Evolutionary conservation across 2,888 invertebrate genomes (phyloP).

Genomic region (Spisula subtruncata): DNA sequence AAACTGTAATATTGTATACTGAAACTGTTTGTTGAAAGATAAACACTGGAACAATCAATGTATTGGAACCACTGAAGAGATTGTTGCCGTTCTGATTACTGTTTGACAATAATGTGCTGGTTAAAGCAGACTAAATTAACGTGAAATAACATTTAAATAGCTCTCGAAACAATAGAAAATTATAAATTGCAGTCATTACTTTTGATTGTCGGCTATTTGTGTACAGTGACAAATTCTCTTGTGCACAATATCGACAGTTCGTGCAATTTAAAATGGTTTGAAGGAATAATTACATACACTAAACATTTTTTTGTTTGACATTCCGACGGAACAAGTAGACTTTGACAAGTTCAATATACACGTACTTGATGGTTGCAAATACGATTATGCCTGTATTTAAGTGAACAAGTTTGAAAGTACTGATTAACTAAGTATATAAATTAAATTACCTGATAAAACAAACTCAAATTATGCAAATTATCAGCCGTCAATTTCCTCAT

Average conservation of each 20-base stretch:
- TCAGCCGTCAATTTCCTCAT: no score
- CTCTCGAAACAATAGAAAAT: background rate
- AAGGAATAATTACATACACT: background rate
- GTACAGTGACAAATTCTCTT: background rate
- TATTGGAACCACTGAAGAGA: background rate
- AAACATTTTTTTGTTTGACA: background rate
- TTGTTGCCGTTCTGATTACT: background rate
- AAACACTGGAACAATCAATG: background rate
- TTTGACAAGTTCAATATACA: background rate
- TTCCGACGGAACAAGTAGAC: background rate
- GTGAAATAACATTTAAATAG: background rate
- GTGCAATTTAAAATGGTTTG: background rate
- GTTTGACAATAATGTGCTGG: background rate
- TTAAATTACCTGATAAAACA: no score
- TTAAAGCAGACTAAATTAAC: constrained; percentile 6
- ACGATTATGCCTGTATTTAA: no score
- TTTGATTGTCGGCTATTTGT: background rate
- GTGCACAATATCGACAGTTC: background rate
- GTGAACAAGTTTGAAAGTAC: no score
- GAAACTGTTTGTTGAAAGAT: background rate
- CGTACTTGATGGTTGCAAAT: background rate
- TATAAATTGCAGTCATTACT: background rate
- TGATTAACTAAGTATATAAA: no score
- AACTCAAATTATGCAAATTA: no score
- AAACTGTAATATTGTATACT: background rate